phyloP scores from a whole-genome alignment of 2,888 invertebrate species.

The Drosophila histrio region DNA sequence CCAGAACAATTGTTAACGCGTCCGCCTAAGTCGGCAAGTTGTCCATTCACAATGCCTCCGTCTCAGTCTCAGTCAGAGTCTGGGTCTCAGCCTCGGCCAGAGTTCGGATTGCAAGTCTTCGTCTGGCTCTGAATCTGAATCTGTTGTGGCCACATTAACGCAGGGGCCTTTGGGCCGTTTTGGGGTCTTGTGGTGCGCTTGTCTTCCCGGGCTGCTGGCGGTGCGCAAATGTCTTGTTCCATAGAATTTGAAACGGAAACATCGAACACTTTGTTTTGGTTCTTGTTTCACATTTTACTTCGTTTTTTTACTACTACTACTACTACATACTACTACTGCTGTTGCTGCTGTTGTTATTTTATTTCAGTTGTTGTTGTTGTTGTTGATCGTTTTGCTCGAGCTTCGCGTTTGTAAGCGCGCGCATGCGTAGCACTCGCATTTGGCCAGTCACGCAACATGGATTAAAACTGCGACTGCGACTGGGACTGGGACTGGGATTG shows the following conservation, averaged over 20 bases:
- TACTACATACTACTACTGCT: background rate
- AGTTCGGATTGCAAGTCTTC: background rate
- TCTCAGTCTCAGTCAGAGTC: slow-evolving; percentile 10
- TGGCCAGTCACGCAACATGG: slow-evolving; percentile 70
- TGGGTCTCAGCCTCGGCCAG: background rate
- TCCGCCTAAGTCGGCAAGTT: slow-evolving; percentile 60
- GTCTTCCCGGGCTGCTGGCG: slow-evolving; percentile 31
- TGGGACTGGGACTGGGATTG: slow-evolving; percentile 31
- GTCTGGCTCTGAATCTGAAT: slow-evolving; percentile 15
- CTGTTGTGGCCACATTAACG: slow-evolving; percentile 47
- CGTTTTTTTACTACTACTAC: slow-evolving; percentile 16
- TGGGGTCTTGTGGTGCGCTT: slow-evolving; percentile 23
- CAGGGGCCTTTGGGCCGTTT: slow-evolving; percentile 29
- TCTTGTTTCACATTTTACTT: slow-evolving; percentile 72
- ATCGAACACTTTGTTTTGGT: slow-evolving; percentile 81
- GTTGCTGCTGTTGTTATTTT: slow-evolving; percentile 6
- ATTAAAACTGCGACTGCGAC: slow-evolving; percentile 21
- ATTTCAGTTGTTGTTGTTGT: slow-evolving; percentile 16
- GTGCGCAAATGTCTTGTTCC: slow-evolving; percentile 81
- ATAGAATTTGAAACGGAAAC: slow-evolving; percentile 83
- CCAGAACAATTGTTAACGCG: slow-evolving; percentile 79
- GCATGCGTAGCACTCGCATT: slow-evolving; percentile 80
- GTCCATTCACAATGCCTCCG: slow-evolving; percentile 61
- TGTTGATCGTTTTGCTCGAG: slow-evolving; percentile 49
- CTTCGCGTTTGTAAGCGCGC: slow-evolving; percentile 81